These are phyloP conservation scores for Tapirus terrestris DNA, from an alignment of 2,113 vertebrate species.

Conservation along the genomic window DNA sequence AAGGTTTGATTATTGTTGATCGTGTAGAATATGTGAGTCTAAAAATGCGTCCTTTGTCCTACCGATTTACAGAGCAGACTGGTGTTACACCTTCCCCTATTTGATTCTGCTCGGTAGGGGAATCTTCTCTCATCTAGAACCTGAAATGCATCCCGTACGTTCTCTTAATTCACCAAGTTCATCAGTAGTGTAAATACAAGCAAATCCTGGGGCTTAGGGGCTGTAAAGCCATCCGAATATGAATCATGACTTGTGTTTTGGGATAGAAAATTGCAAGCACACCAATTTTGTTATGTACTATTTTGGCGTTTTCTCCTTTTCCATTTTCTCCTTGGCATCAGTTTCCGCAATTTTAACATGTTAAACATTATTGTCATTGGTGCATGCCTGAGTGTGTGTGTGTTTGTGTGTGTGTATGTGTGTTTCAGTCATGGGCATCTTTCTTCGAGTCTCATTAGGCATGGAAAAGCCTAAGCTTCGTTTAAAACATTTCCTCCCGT, in stretches of 20 bases:
- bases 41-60: not conserved
- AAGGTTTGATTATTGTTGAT: not conserved
- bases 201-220: not conserved
- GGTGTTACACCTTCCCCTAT: not conserved
- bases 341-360: conserved; percentile 76
- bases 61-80: not conserved
- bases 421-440: not conserved
- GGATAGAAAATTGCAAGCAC: conserved; percentile 41
- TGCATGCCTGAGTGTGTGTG: not conserved
- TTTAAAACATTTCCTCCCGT: not conserved
- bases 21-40: not conserved
- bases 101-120: not conserved
- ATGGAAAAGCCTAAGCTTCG: not conserved
- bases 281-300: conserved; percentile 16
- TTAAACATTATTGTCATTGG: not conserved
- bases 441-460: not conserved
- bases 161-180: not conserved
- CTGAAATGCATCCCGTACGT: conserved; percentile 7
- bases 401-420: not conserved
- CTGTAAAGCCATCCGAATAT: conserved; percentile 48
- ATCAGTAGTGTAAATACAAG: not conserved
- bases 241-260: conserved; percentile 59
- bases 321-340: conserved; percentile 44
- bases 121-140: conserved; percentile 50
- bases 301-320: conserved; percentile 45